Evolutionary conservation across 2,888 invertebrate species (phyloP), one percentile per base, ranked within the genome.

Genomic region (Caenorhabditis plicata): DNA sequence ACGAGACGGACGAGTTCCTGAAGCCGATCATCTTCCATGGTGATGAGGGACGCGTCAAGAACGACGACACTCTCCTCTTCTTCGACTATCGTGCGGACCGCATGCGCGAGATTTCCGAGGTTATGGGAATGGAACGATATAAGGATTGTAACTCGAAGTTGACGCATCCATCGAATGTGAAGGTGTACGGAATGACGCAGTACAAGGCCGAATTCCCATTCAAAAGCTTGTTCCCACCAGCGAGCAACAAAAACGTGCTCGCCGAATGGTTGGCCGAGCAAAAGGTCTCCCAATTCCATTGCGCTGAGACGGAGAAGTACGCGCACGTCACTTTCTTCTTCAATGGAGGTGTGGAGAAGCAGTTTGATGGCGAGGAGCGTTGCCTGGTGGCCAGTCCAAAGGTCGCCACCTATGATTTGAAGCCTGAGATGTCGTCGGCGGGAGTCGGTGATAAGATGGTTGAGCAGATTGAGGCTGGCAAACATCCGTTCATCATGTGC

Each of bases 261-360:
- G 82, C 83, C 2, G 83, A 83, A 70, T 82, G 81, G 80, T 71
- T 83, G 26, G 71, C 81, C 20, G 66, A 64, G 26, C 76, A 82
- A 48, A 72, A 74, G 8, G 64, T 81, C 8, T 44, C 80, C 2
- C 83, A 83, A 52, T 83, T 77, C 62, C 83, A 84, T 53, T 83
- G 83, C 58, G 83, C 84, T 8, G 82, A 82, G 70, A 72, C 72
- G 20, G 61, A 68, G 48, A 68, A 69, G 47, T 83, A 84, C 68
- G 83, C 83, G 11, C 83, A 83, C 57, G 84, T 83, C n/a, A 83
- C 83, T 1, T 83, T 84, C 69, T 83, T 83, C 75, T 83, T 83
- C 77, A 83, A 83, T 56, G 83, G 83, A n/a, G 83, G 83, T 4
- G 73, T 77, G 36, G 83, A 83, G 63, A 72, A 72, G 25, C 76